Base-by-base conservation (phyloP, 2,797 vertebrate species). In the Poecilia gillii region DNA sequence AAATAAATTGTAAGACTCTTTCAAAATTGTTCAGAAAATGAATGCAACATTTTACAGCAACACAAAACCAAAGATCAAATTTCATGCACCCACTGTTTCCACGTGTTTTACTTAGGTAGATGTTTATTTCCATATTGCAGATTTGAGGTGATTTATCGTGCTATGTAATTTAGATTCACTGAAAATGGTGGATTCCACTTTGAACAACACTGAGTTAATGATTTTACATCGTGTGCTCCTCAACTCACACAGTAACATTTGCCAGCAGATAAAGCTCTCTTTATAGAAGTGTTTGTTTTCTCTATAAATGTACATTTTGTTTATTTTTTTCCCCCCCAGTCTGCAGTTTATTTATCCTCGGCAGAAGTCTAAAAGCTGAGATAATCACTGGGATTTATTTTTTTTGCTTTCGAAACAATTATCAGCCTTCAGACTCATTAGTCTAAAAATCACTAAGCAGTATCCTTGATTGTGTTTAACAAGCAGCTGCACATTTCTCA, bases 391-490 rank as follows among this genome's bases (percentile, higher is more conserved):
- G 20, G 18, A n/a, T 41, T 9, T 53, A 1, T 33, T 33, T 33
- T 33, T 41, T 57, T 36, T 18, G 73, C n/a, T 8, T 16, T 25
- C 1, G 25, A 64, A 45, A 76, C 20, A 20, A 57, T 86, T 91
- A 84, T 81, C 71, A 80, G 46, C 77, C 36, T 89, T 85, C 36
- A 72, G 78, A 66, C 76, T 82, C 73, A 88, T 89, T 89, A 83
- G 64, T 82, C 64, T 77, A 41, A 85, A 87, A 87, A 73, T 20
- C 74, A 75, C 81, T 82, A 87, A 86, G 78, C 8, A 2, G 12
- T 20, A 76, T 74, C 39, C 25, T 74, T 89, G 84, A 92, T 90
- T 93, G 88, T 82, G 79, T 73, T 70, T 91, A 89, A 92, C 93
- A 90, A 41, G 78, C 49, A 3, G 80, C 77, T 89, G 80, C 88